A percentile compares a stretch with the other conserved stretches of the same genome.
Conservation (phyloP, 2,888 invertebrate genomes). For the Eilema sororculum region DNA sequence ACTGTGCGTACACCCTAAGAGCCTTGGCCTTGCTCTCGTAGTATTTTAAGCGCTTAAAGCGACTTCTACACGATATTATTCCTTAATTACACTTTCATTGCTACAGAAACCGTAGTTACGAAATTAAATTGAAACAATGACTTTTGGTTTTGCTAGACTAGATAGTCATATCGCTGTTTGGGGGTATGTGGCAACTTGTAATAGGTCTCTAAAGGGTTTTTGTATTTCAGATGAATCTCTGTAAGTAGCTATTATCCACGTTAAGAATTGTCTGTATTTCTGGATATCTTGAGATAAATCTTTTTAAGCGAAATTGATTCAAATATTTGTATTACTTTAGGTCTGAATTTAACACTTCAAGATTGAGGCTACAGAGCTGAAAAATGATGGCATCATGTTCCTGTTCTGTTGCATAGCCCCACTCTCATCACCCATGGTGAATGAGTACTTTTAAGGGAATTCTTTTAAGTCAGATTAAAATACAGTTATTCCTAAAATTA, state of each 20-base stretch:
- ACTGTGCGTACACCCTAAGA: conserved; percentile 18
- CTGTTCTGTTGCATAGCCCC: too few relatives aligned
- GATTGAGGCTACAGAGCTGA: too few relatives aligned
- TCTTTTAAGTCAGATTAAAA: too few relatives aligned
- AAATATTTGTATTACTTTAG: not conserved
- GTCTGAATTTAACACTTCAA: not conserved
- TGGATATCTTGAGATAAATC: not conserved
- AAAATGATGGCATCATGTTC: too few relatives aligned
- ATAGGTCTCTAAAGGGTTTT: not conserved
- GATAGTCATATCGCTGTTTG: conserved; percentile 11
- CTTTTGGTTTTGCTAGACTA: conserved; percentile 21
- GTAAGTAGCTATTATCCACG: not conserved
- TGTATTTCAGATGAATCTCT: conserved; percentile 5
- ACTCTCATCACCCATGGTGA: too few relatives aligned
- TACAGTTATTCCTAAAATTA: too few relatives aligned
- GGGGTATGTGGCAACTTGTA: not conserved
- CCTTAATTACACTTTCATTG: conserved; percentile 69
- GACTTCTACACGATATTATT: conserved; percentile 61
- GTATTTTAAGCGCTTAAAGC: conserved; percentile 57
- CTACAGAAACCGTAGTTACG: conserved; percentile 45
- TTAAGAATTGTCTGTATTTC: not conserved
- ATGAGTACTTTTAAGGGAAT: too few relatives aligned
- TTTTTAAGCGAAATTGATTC: not conserved
- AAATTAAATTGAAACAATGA: conserved; percentile 49
- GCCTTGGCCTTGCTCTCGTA: conserved; percentile 31